phyloP scores from a whole-genome alignment of 2,888 invertebrate species.

The Alloplasta piceator region DNA sequence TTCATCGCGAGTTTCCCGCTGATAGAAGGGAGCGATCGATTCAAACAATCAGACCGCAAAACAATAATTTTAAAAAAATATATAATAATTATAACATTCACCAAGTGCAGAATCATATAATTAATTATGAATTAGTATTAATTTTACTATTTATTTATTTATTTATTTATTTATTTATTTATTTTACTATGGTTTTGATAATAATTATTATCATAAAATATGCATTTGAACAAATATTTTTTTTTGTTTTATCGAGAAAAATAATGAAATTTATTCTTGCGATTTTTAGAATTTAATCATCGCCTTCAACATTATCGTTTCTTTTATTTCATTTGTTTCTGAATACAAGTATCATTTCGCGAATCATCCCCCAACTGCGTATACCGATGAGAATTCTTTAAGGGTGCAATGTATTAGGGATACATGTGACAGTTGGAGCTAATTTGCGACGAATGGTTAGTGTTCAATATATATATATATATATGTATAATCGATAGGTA shows the following conservation, averaged over 20 bases:
- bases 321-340: background rate
- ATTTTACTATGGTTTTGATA: no score
- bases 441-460: constrained; percentile 62
- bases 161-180: no score
- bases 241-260: background rate
- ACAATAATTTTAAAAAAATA: no score
- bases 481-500: constrained; percentile 6
- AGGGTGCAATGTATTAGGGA: constrained; percentile 78
- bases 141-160: no score
- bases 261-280: background rate
- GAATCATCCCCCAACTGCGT: constrained; percentile 64
- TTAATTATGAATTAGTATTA: no score
- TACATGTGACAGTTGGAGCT: constrained; percentile 64
- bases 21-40: no score
- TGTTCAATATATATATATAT: constrained; percentile 43
- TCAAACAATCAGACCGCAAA: no score
- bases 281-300: background rate
- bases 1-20: no score
- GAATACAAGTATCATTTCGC: constrained; percentile 55
- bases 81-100: no score
- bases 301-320: background rate
- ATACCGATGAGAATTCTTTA: constrained; percentile 71
- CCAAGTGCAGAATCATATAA: no score
- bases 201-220: background rate
- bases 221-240: no score